These are phyloP conservation scores for Lamprotornis superbus DNA, from an alignment of 2,113 vertebrate genomes.

Conservation along the genomic window DNA sequence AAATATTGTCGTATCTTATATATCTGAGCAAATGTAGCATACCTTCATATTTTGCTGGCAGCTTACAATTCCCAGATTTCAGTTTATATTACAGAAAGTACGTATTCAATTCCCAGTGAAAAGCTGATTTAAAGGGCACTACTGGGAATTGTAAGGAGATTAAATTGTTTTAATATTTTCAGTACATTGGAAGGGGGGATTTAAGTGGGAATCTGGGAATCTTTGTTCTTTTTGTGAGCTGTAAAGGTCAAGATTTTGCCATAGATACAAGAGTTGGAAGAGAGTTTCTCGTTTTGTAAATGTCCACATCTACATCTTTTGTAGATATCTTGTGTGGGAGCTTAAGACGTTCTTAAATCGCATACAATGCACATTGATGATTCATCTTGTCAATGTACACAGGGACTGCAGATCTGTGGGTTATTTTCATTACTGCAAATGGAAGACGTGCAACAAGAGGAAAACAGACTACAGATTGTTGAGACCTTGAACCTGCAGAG, in stretches of 20 bases:
- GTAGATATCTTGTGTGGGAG: background rate
- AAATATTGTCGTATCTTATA: slow-evolving; percentile 52
- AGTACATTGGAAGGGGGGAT: background rate
- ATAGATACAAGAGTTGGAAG: background rate
- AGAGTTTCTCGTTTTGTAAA: background rate
- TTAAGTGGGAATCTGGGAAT: slow-evolving; percentile 16
- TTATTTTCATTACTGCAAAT: background rate
- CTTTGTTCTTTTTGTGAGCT: background rate
- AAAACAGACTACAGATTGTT: background rate
- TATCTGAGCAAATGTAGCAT: slow-evolving; percentile 33
- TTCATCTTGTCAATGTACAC: background rate
- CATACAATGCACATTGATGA: background rate
- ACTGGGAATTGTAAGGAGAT: slow-evolving; percentile 37
- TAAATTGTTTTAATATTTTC: slow-evolving; percentile 40
- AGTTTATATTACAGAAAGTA: slow-evolving; percentile 57
- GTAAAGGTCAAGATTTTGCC: background rate
- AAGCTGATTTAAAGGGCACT: slow-evolving; percentile 26
- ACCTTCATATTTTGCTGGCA: slow-evolving; percentile 48
- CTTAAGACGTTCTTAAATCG: background rate
- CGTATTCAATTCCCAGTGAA: slow-evolving; percentile 28
- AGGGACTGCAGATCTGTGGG: background rate
- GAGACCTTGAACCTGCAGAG: background rate
- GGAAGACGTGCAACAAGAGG: background rate
- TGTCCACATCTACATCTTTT: background rate
- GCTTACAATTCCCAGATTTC: slow-evolving; percentile 57